phyloP scores from a whole-genome alignment of 2,113 vertebrate species.

The Puffinus mauretanicus region DNA sequence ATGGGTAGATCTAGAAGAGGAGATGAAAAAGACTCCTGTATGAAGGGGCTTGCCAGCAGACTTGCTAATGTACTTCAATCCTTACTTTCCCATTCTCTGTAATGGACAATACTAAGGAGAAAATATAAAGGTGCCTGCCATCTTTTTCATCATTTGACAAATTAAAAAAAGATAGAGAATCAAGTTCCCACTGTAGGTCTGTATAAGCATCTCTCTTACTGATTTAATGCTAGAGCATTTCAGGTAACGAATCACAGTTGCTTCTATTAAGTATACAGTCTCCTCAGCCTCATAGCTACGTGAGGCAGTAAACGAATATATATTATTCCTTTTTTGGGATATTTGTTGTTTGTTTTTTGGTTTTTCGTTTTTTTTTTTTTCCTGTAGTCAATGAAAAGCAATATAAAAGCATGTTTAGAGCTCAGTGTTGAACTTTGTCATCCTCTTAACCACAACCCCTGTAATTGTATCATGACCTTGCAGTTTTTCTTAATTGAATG shows the following conservation, averaged over 20 bases:
- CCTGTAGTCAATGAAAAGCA: neutral
- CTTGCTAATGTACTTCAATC: neutral
- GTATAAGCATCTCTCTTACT: neutral
- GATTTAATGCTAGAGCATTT: neutral
- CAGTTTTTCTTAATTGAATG: neutral
- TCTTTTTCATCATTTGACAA: neutral
- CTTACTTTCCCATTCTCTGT: neutral
- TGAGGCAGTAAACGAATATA: neutral
- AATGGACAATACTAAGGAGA: neutral
- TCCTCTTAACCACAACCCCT: neutral
- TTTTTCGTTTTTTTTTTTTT: neutral
- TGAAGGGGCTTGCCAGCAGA: neutral
- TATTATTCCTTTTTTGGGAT: neutral
- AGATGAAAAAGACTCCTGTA: neutral
- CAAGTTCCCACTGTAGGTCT: neutral
- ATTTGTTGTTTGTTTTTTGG: neutral
- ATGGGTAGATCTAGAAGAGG: neutral
- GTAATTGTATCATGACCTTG: neutral
- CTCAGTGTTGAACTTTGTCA: neutral
- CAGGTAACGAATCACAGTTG: neutral
- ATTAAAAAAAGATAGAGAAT: neutral
- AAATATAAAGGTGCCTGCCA: neutral
- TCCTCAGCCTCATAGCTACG: neutral
- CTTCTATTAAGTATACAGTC: neutral
- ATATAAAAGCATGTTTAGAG: neutral